phyloP scores from a whole-genome alignment of 23 tunicate genomes.

The Botrylloides violaceus region DNA sequence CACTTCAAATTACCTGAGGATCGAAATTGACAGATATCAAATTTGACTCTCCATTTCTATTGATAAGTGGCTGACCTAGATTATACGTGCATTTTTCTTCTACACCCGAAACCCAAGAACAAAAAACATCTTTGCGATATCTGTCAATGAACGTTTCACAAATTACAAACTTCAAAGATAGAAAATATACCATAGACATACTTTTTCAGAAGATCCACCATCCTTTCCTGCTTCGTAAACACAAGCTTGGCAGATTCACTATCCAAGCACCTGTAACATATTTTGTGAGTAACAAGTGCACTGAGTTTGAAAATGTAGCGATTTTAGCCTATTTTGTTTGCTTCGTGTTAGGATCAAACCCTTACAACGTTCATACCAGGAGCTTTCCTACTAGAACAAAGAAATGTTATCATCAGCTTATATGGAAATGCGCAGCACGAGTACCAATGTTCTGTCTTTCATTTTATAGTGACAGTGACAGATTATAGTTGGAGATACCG shows the following conservation, averaged over 20 bases:
- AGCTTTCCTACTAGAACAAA: too few relatives aligned
- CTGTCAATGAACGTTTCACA: slow-evolving; percentile 18
- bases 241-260: slow-evolving; percentile 55
- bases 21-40: slow-evolving; percentile 85
- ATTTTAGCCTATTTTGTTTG: too few relatives aligned
- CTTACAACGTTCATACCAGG: too few relatives aligned
- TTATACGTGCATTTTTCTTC: slow-evolving; percentile 86
- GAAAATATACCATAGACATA: slow-evolving; percentile 13
- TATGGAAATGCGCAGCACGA: too few relatives aligned
- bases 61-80: slow-evolving; percentile 68
- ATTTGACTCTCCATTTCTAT: slow-evolving; percentile 47
- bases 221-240: slow-evolving; percentile 71
- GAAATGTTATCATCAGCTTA: too few relatives aligned
- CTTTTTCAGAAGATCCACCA: slow-evolving; percentile 71
- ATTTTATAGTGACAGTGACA: too few relatives aligned
- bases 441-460: too few relatives aligned
- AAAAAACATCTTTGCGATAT: slow-evolving; percentile 38
- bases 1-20: slow-evolving; percentile 86
- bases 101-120: slow-evolving; percentile 67
- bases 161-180: neutral
- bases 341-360: too few relatives aligned
- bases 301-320: too few relatives aligned
- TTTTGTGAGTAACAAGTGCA: too few relatives aligned
- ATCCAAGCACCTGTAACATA: slow-evolving; percentile 34
- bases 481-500: too few relatives aligned